Evolutionary conservation across 2,797 vertebrate genomes (phyloP).

Genomic region (Xiphorhynchus erythropygius): DNA sequence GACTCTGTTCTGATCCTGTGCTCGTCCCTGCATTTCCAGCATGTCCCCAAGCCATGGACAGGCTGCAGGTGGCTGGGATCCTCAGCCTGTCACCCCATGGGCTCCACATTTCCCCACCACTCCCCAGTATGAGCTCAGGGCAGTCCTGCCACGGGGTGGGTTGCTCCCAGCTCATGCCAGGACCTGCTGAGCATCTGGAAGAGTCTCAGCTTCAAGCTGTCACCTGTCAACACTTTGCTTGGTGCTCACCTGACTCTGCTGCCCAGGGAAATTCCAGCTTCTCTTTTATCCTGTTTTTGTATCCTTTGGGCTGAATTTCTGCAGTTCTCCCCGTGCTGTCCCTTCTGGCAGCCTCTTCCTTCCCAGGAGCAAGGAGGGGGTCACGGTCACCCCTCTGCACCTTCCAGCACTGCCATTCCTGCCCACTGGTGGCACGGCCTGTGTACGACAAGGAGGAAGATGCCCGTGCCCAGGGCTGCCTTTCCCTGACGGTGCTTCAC

Average conservation of each 20-base stretch:
- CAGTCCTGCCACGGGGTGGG: not conserved
- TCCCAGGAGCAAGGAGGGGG: not conserved
- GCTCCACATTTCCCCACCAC: accelerated
- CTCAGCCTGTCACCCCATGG: not conserved
- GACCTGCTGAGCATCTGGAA: not conserved
- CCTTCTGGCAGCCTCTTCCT: not conserved
- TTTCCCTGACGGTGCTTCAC: not conserved
- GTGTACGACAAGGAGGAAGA: not conserved
- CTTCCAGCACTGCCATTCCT: not conserved
- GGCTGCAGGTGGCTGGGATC: not conserved
- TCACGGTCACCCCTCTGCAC: not conserved
- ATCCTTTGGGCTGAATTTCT: not conserved
- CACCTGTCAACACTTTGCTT: not conserved
- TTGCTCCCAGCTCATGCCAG: not conserved
- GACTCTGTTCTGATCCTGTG: not conserved
- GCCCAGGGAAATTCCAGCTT: not conserved
- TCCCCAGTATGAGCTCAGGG: accelerated
- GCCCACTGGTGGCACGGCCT: accelerated
- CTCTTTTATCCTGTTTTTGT: not conserved
- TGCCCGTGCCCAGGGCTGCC: not conserved
- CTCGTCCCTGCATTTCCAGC: not conserved
- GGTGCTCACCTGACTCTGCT: not conserved
- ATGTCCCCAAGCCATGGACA: not conserved
- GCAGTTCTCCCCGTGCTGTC: not conserved
- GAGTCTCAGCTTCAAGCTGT: not conserved